These are phyloP conservation scores for Potamarius usumacintae DNA, from an alignment of 2,113 vertebrate species.

Conservation along the genomic window DNA sequence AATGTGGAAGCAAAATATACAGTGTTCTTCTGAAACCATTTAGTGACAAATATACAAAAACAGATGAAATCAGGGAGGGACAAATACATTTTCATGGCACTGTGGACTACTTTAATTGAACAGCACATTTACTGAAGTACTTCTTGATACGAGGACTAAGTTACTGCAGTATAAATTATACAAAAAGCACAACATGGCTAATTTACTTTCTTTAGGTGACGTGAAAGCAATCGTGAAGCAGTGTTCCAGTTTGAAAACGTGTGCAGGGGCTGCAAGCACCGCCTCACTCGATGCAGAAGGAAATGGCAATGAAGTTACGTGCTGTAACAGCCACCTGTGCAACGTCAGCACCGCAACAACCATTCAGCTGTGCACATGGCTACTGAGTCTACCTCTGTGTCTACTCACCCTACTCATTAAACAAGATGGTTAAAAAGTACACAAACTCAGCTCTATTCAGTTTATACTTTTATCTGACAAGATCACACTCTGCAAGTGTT, in stretches of 20 bases:
- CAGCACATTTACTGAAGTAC: not conserved
- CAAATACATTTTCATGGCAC: not conserved
- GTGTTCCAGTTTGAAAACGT: conserved; percentile 56
- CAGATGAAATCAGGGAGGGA: not conserved
- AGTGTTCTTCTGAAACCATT: not conserved
- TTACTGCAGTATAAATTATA: not conserved
- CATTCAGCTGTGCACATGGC: conserved; percentile 21
- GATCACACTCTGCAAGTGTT: not conserved
- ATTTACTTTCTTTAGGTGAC: conserved; percentile 15
- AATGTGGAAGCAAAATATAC: too few species aligned
- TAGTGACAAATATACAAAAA: not conserved
- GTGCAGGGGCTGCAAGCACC: conserved; percentile 30
- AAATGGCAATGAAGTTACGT: conserved; percentile 61
- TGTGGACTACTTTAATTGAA: not conserved
- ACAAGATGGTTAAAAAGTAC: not conserved
- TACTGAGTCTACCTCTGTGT: conserved; percentile 48
- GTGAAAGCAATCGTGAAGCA: conserved; percentile 59
- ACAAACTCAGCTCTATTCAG: not conserved
- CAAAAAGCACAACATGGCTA: not conserved
- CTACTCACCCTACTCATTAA: conserved; percentile 26
- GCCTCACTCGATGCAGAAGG: conserved; percentile 51
- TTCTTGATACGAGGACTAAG: not conserved
- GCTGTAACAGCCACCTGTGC: conserved; percentile 64
- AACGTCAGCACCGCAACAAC: conserved; percentile 60
- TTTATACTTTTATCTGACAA: not conserved